Evolutionary conservation across 2,797 vertebrate genomes (phyloP).

Genomic region (Gadopsis marmoratus): DNA sequence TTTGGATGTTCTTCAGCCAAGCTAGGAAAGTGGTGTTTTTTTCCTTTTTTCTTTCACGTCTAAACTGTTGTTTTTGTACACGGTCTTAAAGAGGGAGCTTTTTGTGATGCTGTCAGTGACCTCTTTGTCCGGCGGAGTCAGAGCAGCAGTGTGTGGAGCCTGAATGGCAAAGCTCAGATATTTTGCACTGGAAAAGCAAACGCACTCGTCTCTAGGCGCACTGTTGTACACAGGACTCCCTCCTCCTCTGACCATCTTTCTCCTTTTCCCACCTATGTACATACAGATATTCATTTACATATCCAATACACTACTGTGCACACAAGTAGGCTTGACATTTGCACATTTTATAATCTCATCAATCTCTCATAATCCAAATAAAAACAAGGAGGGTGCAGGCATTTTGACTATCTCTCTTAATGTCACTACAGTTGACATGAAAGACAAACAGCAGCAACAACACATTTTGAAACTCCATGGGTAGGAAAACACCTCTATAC

Average conservation of each 20-base stretch:
- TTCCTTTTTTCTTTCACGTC: constrained; percentile 48
- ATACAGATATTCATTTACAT: neutral
- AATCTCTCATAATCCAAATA: neutral
- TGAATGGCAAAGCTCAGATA: constrained; percentile 43
- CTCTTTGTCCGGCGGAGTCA: constrained; percentile 67
- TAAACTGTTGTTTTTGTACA: constrained; percentile 62
- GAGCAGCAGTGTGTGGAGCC: constrained; percentile 53
- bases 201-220: constrained; percentile 38
- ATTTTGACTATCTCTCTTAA: neutral
- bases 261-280: neutral
- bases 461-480: neutral
- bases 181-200: constrained; percentile 68
- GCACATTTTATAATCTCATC: neutral
- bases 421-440: neutral
- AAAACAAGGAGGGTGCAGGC: neutral
- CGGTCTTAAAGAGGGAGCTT: constrained; percentile 53
- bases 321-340: neutral
- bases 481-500: neutral
- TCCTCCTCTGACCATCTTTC: neutral
- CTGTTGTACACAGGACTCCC: constrained; percentile 22
- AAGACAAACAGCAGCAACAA: neutral
- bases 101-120: constrained; percentile 67
- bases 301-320: neutral
- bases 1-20: constrained; percentile 51
- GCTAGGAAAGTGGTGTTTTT: constrained; percentile 31